Evolutionary conservation across 2,888 invertebrate species (phyloP), one percentile per base, ranked within the genome.

Genomic region (Brachynemurus nebulosus): DNA sequence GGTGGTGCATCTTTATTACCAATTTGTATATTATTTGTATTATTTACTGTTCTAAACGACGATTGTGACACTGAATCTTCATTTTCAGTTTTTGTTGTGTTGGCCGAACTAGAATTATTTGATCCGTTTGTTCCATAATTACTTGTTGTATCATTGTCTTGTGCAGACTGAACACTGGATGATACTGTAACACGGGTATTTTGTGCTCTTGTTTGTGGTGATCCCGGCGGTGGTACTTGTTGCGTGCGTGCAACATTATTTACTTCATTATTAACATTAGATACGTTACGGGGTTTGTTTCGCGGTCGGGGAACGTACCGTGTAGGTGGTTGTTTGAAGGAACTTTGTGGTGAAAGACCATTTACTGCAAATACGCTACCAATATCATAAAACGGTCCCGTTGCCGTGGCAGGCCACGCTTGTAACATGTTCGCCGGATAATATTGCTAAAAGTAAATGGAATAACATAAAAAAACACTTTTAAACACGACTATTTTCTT

Each of bases 361-460:
- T 83, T 84, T 55, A 80, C 71, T 48, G 80, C 72, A 62, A 80
- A 81, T 49, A 84, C 76, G 59, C 76, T 72, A 53, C 76, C 70
- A 57, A 82, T 72, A 52, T 80, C 80, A 55, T 75, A 80, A 58
- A 72, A 81, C 42, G 69, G 66, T 40, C 62, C 58, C 16, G 64
- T 55, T 40, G 63, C 66, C 58, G 66, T 59, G 33, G 62, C 48
- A 12, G 60, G 57, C 67, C 72, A 71, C 52, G 75, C 67, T 48
- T 66, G 68, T 61, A 78, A 67, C 60, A 78, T 70, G 44, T 74
- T 68, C 30, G 74, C 69, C 61, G 76, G 78, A 56, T 74, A 78
- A 50, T 71, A 76, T 56, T 75, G 78, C 55, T 76, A 76, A n/a
- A n/a, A n/a, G n/a, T n/a, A n/a, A n/a, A n/a, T n/a, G n/a, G n/a